These are phyloP conservation scores for Plebejus argus DNA, from an alignment of 2,888 invertebrate genomes.

Conservation along the genomic window DNA sequence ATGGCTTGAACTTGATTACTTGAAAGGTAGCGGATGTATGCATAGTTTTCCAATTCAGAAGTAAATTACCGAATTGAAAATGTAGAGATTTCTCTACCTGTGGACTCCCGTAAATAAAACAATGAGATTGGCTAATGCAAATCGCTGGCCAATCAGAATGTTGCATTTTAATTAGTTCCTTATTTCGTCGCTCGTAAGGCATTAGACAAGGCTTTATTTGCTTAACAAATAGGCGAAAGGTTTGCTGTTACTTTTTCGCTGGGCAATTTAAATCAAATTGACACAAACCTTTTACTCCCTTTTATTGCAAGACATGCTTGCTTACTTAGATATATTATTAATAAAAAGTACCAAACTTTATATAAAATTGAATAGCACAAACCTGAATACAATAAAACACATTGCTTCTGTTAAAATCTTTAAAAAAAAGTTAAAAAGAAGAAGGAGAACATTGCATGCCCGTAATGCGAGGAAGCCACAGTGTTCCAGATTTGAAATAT, in stretches of 20 bases:
- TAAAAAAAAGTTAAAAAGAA: neutral
- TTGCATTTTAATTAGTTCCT: slow-evolving; percentile 19
- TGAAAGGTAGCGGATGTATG: neutral
- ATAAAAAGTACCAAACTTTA: neutral
- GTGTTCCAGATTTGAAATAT: slow-evolving; percentile 31
- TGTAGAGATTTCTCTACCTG: neutral
- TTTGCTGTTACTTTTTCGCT: neutral
- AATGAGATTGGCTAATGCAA: slow-evolving; percentile 15
- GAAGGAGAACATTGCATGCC: slow-evolving; percentile 9
- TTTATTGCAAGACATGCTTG: neutral
- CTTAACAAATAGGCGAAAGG: slow-evolving; percentile 9
- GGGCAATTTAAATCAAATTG: slow-evolving; percentile 2
- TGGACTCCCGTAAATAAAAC: neutral
- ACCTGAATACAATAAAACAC: neutral
- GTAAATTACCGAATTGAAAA: neutral
- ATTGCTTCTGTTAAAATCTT: neutral
- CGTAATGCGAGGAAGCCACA: slow-evolving; percentile 4
- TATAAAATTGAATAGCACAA: neutral
- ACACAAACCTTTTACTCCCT: neutral
- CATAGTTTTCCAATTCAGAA: neutral
- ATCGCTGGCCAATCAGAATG: neutral
- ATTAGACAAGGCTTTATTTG: slow-evolving; percentile 8
- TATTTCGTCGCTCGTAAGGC: slow-evolving; percentile 20
- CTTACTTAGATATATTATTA: neutral
- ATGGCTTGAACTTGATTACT: neutral